Base-by-base conservation (phyloP, 2,797 vertebrate species). In the Chelmon rostratus region DNA sequence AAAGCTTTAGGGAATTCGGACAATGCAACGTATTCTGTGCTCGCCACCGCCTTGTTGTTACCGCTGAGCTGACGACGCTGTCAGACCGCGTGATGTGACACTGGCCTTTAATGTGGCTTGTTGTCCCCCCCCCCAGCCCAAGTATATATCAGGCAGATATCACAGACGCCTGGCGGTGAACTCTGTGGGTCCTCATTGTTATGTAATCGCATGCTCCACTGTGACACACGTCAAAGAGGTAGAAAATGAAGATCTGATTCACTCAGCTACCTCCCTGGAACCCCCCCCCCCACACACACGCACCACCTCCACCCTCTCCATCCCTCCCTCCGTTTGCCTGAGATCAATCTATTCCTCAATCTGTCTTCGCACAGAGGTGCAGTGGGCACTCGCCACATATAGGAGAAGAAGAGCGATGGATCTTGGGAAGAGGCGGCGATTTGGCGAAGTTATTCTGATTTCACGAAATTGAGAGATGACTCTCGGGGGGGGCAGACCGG, bases 191-290 rank as follows among this genome's bases (percentile, higher is more conserved):
- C 77, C 67, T 80, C 72, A 53, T 82, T 66, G 86, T 92, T 91
- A 91, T 85, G 81, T 86, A 93, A 92, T 84, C 69, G 37, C 68
- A 40, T 35, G 75, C 76, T 69, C 68, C 50, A 37, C 76, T 59
- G 68, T 74, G 84, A 92, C 87, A 91, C 86, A 69, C 84, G 91
- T 91, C 88, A 91, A 70, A 86, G 84, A 75, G 85, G 61, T 70
- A 68, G 89, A 89, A 92, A 92, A 94, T 93, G 79, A 90, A 90
- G 85, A 89, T 94, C 82, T 83, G 85, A 93, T 91, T 90, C 88
- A 88, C 86, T 85, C 73, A 52, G 10, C 78, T 79, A 68, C 73
- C 68, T 81, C 78, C 50, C 75, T 6, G 31, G 31, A 40, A 50
- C 53, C 11, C 35, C 35, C 25, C 3, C 2, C 28, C 23, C 19